These are phyloP conservation scores for Callithrix jacchus DNA, from an alignment of 2,113 vertebrate genomes.

Conservation along the genomic window DNA sequence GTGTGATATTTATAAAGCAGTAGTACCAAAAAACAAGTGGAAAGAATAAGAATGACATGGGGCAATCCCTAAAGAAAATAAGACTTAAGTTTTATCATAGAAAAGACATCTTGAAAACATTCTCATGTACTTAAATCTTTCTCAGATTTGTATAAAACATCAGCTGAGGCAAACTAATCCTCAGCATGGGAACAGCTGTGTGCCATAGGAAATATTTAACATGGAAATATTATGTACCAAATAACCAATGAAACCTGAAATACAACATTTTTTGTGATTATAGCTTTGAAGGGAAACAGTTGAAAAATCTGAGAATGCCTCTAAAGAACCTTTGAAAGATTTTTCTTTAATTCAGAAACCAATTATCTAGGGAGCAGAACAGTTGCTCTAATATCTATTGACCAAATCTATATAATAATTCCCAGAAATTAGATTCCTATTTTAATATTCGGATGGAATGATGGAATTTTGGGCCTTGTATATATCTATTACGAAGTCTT, in stretches of 20 bases:
- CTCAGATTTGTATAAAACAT: conserved; percentile 57
- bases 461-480: neutral
- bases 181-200: neutral
- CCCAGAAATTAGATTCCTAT: neutral
- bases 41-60: neutral
- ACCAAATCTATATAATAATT: neutral
- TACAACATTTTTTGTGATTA: neutral
- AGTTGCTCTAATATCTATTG: neutral
- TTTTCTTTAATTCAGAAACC: neutral
- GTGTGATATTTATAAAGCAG: conserved; percentile 38
- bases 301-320: conserved; percentile 49
- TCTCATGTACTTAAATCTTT: neutral
- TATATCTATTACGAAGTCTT: neutral
- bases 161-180: conserved; percentile 51
- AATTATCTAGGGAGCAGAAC: neutral
- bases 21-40: neutral
- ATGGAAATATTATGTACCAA: conserved; percentile 28
- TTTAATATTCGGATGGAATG: neutral
- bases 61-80: conserved; percentile 6
- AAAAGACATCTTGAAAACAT: neutral
- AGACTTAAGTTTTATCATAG: conserved; percentile 52
- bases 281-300: neutral
- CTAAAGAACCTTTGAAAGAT: neutral
- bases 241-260: neutral
- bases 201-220: conserved; percentile 47